A percentile compares a stretch with the other conserved stretches of the same genome.
phyloP scores from a whole-genome alignment of 2,888 invertebrate species.

The Eulithis prunata region DNA sequence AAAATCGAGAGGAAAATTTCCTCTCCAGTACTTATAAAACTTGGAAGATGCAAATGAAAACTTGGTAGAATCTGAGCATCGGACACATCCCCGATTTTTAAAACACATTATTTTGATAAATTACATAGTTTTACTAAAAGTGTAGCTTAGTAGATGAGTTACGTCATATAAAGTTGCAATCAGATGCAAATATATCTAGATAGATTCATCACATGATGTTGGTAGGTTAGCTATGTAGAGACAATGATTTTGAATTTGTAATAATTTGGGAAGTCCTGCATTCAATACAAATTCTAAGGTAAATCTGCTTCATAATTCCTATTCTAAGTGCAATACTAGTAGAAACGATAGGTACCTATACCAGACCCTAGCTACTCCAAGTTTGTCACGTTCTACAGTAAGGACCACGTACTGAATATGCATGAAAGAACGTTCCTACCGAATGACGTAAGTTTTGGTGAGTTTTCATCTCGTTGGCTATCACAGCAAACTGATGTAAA shows the following conservation, averaged over 20 bases:
- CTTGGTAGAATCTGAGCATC: too few relatives aligned
- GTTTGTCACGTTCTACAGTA: constrained; percentile 38
- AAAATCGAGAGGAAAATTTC: constrained; percentile 19
- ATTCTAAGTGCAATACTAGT: constrained; percentile 15
- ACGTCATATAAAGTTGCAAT: too few relatives aligned
- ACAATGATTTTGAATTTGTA: not conserved
- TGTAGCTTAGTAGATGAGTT: too few relatives aligned
- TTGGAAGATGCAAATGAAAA: not conserved
- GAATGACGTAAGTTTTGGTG: constrained; percentile 9
- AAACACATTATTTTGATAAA: too few relatives aligned
- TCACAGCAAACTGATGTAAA: constrained; percentile 25
- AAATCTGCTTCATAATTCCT: constrained; percentile 1
- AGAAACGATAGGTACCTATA: constrained; percentile 1
- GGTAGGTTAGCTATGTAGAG: too few relatives aligned
- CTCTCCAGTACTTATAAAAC: not conserved
- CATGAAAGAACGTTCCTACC: constrained; percentile 30
- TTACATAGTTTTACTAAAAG: too few relatives aligned
- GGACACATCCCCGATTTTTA: too few relatives aligned
- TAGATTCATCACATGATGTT: too few relatives aligned
- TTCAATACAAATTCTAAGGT: not conserved
- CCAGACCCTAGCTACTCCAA: constrained; percentile 13
- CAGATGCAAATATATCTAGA: too few relatives aligned
- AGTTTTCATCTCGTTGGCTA: constrained; percentile 10
- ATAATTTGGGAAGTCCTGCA: not conserved
- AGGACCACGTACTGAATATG: constrained; percentile 35